Conservation (phyloP, 2,888 invertebrate genomes). For the Sceliomorpha sp. region DNA sequence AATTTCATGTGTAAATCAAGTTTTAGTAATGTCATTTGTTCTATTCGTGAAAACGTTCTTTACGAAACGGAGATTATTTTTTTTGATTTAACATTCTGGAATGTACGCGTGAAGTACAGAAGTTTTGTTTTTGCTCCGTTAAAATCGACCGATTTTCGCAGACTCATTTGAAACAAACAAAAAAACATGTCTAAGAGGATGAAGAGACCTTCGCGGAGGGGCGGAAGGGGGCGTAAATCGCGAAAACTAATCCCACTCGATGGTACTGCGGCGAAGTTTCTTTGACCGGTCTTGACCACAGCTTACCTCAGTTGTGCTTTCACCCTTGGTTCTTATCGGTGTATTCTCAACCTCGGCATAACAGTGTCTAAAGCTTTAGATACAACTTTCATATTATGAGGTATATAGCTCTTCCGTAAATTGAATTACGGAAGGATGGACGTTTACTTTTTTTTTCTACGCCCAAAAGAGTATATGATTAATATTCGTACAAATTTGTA, state of each 20-base stretch:
- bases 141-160: not conserved
- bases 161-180: slow-evolving; percentile 20
- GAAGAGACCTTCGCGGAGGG: slow-evolving; percentile 28
- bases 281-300: slow-evolving; percentile 42
- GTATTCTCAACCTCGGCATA: slow-evolving; percentile 23
- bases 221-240: slow-evolving; percentile 24
- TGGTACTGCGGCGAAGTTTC: slow-evolving; percentile 44
- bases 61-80: not conserved
- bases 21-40: slow-evolving; percentile 9
- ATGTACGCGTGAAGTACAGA: too few relatives aligned
- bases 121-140: too few relatives aligned
- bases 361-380: slow-evolving; percentile 30
- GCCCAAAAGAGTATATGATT: too few relatives aligned
- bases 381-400: slow-evolving; percentile 16
- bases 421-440: too few relatives aligned
- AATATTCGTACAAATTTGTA: not conserved
- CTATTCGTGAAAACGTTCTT: too few relatives aligned
- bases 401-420: slow-evolving; percentile 7
- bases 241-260: slow-evolving; percentile 45
- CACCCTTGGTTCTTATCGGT: slow-evolving; percentile 23
- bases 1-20: too few relatives aligned
- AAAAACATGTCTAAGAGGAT: slow-evolving; percentile 32
- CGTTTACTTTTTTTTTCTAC: too few relatives aligned
- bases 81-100: too few relatives aligned
- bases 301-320: slow-evolving; percentile 41